Evolutionary conservation across 2,113 vertebrate species (phyloP), one percentile per base, ranked within the genome.

Genomic region (Cariama cristata): DNA sequence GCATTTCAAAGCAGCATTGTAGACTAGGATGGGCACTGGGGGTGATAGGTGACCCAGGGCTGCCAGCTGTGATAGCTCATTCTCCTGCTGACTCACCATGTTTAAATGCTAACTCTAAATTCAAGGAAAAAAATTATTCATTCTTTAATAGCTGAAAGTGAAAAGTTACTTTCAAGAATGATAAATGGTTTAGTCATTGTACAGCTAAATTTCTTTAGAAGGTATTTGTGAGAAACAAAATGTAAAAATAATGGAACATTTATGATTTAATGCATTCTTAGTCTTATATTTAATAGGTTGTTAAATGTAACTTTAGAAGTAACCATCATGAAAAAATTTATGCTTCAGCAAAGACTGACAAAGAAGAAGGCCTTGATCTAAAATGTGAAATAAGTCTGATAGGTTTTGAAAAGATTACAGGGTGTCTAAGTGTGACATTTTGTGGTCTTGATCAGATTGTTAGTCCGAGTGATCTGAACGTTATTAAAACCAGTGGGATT

Each of bases 1-100:
- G 47, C 67, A 86, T 93, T 95, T 94, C 89, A 94, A 91, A 94
- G 69, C 71, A 88, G 63, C 22, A 11, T 60, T 74, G 59, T 76
- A 62, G 60, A 33, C 21, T 24, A 28, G 30, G 38, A 58, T n/a
- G 53, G 33, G 84, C 90, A 91, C 66, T 77, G 79, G 42, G 49
- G 3, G 2, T 85, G 53, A 85, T 15, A 35, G 50, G 63, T 86
- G 92, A 86, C 56, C 33, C 45, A 56, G 49, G 52, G 32, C 47
- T 85, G 80, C 83, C 86, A 85, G 53, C 86, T 94, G 73, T 64
- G 53, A 47, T 16, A 44, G 35, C 62, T 86, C 47, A 4, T 91
- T 89, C 66, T 75, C 30, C 52, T 79, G 15, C 64, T 93, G 80
- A 50, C 56, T 82, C 44, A 73, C 50, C 17, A 7, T 35, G 19